Conservation (phyloP, 2,113 vertebrate genomes). For the Blennius ocellaris region DNA sequence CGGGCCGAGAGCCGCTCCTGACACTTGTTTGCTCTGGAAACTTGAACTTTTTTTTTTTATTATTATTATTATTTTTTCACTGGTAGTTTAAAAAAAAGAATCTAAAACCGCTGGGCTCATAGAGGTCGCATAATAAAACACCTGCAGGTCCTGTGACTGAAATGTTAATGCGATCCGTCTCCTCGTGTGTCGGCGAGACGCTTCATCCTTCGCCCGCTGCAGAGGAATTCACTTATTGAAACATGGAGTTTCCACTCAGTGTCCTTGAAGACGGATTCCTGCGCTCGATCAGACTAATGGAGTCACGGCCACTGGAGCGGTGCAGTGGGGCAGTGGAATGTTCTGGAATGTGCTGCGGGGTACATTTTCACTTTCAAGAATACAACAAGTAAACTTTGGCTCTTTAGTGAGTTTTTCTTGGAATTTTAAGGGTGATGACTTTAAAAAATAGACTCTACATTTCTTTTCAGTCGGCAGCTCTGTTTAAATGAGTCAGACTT, state of each 20-base stretch:
- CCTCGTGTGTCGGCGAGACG: not conserved
- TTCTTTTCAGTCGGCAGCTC: too few species aligned
- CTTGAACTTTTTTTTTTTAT: too few species aligned
- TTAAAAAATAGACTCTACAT: too few species aligned
- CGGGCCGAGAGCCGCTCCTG: too few species aligned
- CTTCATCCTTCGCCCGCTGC: not conserved
- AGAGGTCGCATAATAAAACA: not conserved
- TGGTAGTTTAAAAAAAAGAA: not conserved
- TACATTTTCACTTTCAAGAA: not conserved
- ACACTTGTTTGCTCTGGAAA: too few species aligned
- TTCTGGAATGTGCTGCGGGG: not conserved
- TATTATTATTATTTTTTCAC: too few species aligned
- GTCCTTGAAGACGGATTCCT: slow-evolving; percentile 41
- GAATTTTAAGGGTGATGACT: not conserved
- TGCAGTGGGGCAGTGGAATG: not conserved
- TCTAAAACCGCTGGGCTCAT: not conserved
- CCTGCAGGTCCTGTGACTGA: not conserved
- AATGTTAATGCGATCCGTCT: not conserved
- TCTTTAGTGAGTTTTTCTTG: slow-evolving; percentile 5
- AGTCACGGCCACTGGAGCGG: slow-evolving; percentile 5
- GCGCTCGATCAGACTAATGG: slow-evolving; percentile 42
- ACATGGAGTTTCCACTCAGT: slow-evolving; percentile 25
- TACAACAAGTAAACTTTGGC: not conserved
- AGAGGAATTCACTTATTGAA: not conserved
- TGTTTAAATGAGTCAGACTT: slow-evolving; percentile 1